Percentiles rank a stretch among this genome's conserved stretches.
phyloP scores from a whole-genome alignment of 2,888 invertebrate species.

The Ceraclea dissimilis region DNA sequence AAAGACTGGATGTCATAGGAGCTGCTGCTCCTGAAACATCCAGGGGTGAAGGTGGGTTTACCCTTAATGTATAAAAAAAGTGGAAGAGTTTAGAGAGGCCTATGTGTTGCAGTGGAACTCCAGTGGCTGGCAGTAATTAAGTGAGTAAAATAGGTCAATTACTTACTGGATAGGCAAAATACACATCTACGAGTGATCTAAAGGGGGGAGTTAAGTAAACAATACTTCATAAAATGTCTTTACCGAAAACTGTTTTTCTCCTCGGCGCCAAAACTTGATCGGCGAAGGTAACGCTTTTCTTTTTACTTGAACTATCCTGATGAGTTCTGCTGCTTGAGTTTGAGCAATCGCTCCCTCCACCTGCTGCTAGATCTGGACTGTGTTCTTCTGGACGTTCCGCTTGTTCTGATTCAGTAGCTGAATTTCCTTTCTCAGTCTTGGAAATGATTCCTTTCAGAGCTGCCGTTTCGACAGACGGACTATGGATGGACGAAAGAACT shows the following conservation, averaged over 20 bases:
- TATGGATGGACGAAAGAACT: conserved; percentile 9
- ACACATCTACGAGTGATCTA: no score
- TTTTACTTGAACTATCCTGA: conserved; percentile 8
- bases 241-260: conserved; percentile 9
- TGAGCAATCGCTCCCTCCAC: neutral
- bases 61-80: no score
- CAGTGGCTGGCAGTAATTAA: no score
- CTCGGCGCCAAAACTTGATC: conserved; percentile 8
- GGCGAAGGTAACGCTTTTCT: conserved; percentile 22
- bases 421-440: neutral
- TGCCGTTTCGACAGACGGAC: neutral
- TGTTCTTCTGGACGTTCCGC: neutral
- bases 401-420: neutral
- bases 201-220: no score
- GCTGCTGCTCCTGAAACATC: no score
- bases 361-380: neutral
- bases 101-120: no score
- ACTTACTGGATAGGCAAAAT: no score
- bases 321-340: neutral
- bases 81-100: no score
- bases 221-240: no score
- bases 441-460: conserved; percentile 9
- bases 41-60: no score
- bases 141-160: no score
- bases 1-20: no score